Conservation (phyloP, 1,140 invertebrate genomes). For the Spodoptera litura region DNA sequence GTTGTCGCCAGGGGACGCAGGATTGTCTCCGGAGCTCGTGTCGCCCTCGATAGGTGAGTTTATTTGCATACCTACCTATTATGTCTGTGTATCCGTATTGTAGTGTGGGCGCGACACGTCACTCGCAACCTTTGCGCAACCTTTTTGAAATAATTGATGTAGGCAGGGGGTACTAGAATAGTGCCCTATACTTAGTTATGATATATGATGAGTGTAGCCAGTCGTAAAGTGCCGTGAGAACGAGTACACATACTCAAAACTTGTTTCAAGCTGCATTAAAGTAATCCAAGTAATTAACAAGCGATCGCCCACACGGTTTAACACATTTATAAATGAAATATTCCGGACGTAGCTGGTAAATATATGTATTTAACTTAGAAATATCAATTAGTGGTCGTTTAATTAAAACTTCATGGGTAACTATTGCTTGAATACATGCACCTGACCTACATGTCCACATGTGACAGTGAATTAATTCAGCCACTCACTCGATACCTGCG, state of each 20-base stretch:
- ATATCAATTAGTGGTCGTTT: not conserved
- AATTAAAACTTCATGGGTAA: not conserved
- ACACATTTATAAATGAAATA: slow-evolving; percentile 9
- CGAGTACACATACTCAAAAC: slow-evolving; percentile 16
- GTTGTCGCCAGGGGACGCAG: slow-evolving; percentile 66
- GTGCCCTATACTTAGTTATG: not conserved
- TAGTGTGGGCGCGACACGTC: slow-evolving; percentile 81
- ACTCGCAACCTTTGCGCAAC: slow-evolving; percentile 60
- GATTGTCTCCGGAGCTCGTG: slow-evolving; percentile 69
- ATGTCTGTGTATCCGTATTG: slow-evolving; percentile 67
- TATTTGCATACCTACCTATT: slow-evolving; percentile 72
- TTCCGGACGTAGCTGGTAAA: not conserved
- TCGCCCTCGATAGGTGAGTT: slow-evolving; percentile 76
- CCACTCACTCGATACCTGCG: not conserved
- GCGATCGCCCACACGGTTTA: slow-evolving; percentile 21
- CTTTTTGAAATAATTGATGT: slow-evolving; percentile 59
- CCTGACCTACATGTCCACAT: slow-evolving; percentile 18
- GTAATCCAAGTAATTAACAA: slow-evolving; percentile 28
- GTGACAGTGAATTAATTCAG: not conserved
- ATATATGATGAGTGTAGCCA: slow-evolving; percentile 33
- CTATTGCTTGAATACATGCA: not conserved
- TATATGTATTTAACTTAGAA: not conserved
- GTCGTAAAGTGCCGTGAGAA: slow-evolving; percentile 12
- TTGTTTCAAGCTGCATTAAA: slow-evolving; percentile 38
- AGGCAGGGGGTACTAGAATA: not conserved